phyloP scores from a whole-genome alignment of 2,113 vertebrate genomes.

The Saguinus imperator region DNA sequence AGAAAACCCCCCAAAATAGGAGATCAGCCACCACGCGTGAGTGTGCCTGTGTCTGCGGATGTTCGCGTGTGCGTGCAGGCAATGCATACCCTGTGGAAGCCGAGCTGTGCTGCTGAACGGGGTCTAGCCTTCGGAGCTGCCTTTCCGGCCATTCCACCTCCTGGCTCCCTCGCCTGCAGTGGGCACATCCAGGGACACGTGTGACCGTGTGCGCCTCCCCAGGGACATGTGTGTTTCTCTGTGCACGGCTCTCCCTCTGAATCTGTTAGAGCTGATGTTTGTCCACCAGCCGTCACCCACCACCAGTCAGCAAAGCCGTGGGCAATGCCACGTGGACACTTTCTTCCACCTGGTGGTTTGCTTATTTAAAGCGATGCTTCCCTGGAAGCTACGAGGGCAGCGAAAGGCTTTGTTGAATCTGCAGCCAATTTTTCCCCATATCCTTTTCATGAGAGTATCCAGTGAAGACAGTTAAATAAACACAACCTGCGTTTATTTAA shows the following conservation, averaged over 20 bases:
- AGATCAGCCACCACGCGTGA: not conserved
- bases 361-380: not conserved
- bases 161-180: rapidly evolving
- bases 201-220: rapidly evolving
- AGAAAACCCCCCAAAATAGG: not conserved
- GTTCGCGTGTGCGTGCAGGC: rapidly evolving
- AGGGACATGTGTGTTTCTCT: rapidly evolving
- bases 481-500: not conserved
- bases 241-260: not conserved
- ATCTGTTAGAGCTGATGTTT: rapidly evolving
- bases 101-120: rapidly evolving
- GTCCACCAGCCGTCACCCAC: not conserved
- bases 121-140: not conserved
- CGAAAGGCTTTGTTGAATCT: not conserved
- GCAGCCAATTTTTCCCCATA: not conserved
- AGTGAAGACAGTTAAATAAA: not conserved
- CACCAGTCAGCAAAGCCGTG: not conserved
- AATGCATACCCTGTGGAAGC: rapidly evolving
- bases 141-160: rapidly evolving
- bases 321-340: rapidly evolving
- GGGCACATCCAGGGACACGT: rapidly evolving
- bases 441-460: not conserved
- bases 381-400: not conserved
- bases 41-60: not conserved
- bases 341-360: not conserved